These are phyloP conservation scores for Zoanthus solanderi DNA, from an alignment of 92 coral and sea anemone species.

Conservation along the genomic window DNA sequence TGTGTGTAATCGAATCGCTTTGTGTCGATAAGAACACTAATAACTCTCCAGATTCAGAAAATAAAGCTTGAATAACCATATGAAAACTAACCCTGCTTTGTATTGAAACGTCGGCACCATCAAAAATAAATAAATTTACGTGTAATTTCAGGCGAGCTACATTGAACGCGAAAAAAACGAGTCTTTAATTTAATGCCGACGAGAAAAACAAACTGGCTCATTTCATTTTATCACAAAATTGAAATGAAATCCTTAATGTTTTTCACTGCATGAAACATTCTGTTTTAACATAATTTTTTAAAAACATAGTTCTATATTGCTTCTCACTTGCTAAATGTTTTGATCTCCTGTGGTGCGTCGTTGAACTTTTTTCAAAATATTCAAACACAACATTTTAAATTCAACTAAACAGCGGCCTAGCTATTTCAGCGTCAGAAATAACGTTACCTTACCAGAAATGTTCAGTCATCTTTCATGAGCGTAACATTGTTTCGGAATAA, in stretches of 20 bases:
- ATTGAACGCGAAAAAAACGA: not conserved
- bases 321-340: slow-evolving; percentile 15
- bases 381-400: not conserved
- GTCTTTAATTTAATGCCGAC: not conserved
- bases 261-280: slow-evolving; percentile 5
- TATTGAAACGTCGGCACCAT: not conserved
- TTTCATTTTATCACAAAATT: slow-evolving; percentile 17
- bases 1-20: not conserved
- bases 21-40: not conserved
- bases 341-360: not conserved
- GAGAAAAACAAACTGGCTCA: not conserved
- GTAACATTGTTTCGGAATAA: not conserved
- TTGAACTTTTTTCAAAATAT: not conserved
- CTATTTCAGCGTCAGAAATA: not conserved
- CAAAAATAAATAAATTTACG: not conserved
- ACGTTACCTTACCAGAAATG: not conserved
- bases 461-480: not conserved
- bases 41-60: not conserved
- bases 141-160: not conserved
- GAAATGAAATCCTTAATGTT: not conserved
- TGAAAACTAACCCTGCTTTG: no score
- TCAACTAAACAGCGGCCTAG: not conserved
- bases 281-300: not conserved
- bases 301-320: not conserved
- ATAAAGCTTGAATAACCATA: not conserved